These are phyloP conservation scores for Leptinotarsa tumamoca DNA, from an alignment of 2,888 invertebrate species.

Conservation along the genomic window DNA sequence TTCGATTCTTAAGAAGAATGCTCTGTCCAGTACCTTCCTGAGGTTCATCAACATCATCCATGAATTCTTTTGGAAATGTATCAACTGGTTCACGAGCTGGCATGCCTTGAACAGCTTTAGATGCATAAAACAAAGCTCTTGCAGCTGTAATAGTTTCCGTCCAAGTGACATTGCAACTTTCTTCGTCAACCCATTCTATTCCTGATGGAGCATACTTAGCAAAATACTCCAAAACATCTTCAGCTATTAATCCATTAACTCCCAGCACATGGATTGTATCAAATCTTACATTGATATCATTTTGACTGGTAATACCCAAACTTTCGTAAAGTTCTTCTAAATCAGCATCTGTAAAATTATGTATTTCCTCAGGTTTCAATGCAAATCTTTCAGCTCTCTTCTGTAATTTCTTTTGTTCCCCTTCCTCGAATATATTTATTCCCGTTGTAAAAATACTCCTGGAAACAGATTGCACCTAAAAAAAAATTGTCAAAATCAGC, in stretches of 20 bases:
- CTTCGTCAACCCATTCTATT: slow-evolving; percentile 85
- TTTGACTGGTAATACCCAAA: slow-evolving; percentile 71
- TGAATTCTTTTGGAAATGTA: slow-evolving; percentile 56
- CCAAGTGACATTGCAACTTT: slow-evolving; percentile 81
- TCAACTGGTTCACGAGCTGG: slow-evolving; percentile 56
- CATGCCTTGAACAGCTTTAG: slow-evolving; percentile 64
- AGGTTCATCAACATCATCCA: slow-evolving; percentile 44
- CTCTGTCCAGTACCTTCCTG: slow-evolving; percentile 52
- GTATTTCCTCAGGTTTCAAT: slow-evolving; percentile 65
- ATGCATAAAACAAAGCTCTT: slow-evolving; percentile 71
- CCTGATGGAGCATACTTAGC: slow-evolving; percentile 80
- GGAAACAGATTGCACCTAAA: slow-evolving; percentile 59
- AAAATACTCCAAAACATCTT: slow-evolving; percentile 84
- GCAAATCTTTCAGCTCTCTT: slow-evolving; percentile 73
- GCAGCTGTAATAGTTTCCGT: slow-evolving; percentile 71
- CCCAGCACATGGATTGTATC: slow-evolving; percentile 83
- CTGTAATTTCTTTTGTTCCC: slow-evolving; percentile 69
- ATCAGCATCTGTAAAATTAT: slow-evolving; percentile 65
- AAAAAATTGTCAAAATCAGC: slow-evolving; percentile 5
- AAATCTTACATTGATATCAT: slow-evolving; percentile 75
- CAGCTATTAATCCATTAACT: slow-evolving; percentile 79
- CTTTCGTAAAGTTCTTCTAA: slow-evolving; percentile 64
- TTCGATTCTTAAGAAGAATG: slow-evolving; percentile 56
- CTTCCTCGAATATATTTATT: slow-evolving; percentile 67
- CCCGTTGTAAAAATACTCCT: slow-evolving; percentile 67